These are phyloP conservation scores for Caenorhabditis virilis DNA, from an alignment of 2,888 invertebrate genomes.

Conservation along the genomic window DNA sequence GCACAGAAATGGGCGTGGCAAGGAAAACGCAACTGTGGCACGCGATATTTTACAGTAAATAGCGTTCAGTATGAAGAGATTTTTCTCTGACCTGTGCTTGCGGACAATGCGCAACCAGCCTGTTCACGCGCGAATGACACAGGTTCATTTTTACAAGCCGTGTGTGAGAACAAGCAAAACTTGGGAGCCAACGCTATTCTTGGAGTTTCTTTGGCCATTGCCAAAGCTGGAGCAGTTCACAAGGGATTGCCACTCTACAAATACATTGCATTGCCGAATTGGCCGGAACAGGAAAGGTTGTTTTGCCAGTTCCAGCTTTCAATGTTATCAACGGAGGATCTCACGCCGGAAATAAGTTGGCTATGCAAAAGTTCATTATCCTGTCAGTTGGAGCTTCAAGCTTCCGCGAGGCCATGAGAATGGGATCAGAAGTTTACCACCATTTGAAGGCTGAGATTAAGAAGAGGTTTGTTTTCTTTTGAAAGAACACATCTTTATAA, in stretches of 20 bases:
- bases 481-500: too few species aligned
- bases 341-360: slow-evolving; percentile 92
- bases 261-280: slow-evolving; percentile 85
- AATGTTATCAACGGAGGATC: slow-evolving; percentile 99
- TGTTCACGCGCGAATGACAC: too few species aligned
- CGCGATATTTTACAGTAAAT: too few species aligned
- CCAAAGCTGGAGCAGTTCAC: slow-evolving; percentile 95
- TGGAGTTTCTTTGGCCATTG: slow-evolving; percentile 92
- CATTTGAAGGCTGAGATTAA: slow-evolving; percentile 91
- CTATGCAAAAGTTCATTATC: slow-evolving; percentile 88
- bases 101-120: too few species aligned
- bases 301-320: slow-evolving; percentile 95
- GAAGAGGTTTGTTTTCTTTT: slow-evolving; percentile 73
- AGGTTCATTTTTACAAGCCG: too few species aligned
- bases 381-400: slow-evolving; percentile 85
- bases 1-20: too few species aligned
- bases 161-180: slow-evolving; percentile 83
- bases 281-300: slow-evolving; percentile 83
- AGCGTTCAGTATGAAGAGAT: too few species aligned
- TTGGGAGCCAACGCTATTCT: slow-evolving; percentile 67
- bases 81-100: too few species aligned
- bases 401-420: slow-evolving; percentile 97
- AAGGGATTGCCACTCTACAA: slow-evolving; percentile 76
- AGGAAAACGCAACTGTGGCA: too few species aligned
- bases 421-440: slow-evolving; percentile 95